Percentiles rank a stretch among this genome's conserved stretches.
Evolutionary conservation across 1,140 invertebrate species (phyloP).

Genomic region (Drosophila bipectinata): DNA sequence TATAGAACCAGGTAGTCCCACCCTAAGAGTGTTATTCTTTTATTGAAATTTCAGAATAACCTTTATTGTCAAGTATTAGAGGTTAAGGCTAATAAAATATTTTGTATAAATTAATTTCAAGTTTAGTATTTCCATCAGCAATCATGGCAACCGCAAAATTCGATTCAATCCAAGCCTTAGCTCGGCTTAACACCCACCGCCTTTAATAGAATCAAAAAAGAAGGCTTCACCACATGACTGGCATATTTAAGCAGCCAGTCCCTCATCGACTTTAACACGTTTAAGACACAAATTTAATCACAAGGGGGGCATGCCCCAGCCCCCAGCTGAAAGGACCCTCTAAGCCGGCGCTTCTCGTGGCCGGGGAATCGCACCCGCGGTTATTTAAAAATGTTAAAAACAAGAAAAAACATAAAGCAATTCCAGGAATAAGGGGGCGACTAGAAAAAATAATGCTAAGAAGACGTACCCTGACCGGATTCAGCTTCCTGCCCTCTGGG

Average conservation of each 20-base stretch:
- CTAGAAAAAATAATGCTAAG: constrained; percentile 17
- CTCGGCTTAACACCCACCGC: constrained; percentile 4
- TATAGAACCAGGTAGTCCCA: no score
- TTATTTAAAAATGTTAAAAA: constrained; percentile 77
- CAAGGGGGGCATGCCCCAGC: constrained; percentile 24
- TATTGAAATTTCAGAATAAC: no score
- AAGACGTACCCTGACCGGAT: constrained; percentile 11
- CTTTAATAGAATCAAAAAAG: constrained; percentile 65
- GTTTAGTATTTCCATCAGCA: constrained; percentile 3
- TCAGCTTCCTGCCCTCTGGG: constrained; percentile 43
- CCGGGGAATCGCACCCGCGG: constrained; percentile 71
- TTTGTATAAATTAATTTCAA: background rate
- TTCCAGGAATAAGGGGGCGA: constrained; percentile 42
- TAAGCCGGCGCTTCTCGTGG: constrained; percentile 34
- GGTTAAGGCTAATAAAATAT: background rate
- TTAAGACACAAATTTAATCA: constrained; percentile 79
- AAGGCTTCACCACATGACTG: constrained; percentile 47
- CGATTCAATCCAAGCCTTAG: constrained; percentile 43
- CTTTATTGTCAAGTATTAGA: no score
- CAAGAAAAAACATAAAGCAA: constrained; percentile 67
- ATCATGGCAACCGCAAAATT: constrained; percentile 60
- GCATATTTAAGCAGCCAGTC: constrained; percentile 66
- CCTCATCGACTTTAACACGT: constrained; percentile 59
- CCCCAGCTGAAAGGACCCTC: constrained; percentile 19
- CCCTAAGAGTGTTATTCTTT: no score